These are phyloP conservation scores for Alsophila aescularia DNA, from an alignment of 2,888 invertebrate genomes.

Conservation along the genomic window DNA sequence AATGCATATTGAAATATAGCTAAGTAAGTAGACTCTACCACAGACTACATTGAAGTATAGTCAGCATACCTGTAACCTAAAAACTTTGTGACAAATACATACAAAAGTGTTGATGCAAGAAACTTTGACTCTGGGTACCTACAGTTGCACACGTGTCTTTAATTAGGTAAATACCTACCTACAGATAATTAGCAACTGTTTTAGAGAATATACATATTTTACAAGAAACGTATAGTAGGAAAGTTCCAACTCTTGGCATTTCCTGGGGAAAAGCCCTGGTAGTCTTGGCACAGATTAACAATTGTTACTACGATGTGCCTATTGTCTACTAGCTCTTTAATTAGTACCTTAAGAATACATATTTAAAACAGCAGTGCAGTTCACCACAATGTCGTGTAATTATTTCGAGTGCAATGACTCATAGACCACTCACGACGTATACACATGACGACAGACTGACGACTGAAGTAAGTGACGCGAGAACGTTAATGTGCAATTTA, in stretches of 20 bases:
- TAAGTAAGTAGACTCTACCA: neutral
- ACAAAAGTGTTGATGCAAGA: conserved; percentile 6
- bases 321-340: neutral
- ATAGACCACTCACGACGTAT: conserved; percentile 40
- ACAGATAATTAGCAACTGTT: too few species aligned
- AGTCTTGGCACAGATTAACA: too few species aligned
- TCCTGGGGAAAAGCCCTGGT: too few species aligned
- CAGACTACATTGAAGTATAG: neutral
- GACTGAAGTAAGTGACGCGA: conserved; percentile 46
- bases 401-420: conserved; percentile 55
- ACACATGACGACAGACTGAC: conserved; percentile 47
- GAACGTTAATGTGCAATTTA: conserved; percentile 40
- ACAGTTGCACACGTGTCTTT: neutral
- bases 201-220: too few species aligned
- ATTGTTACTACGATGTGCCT: too few species aligned
- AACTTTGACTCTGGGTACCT: conserved; percentile 1
- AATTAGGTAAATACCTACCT: neutral
- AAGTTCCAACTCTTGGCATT: too few species aligned
- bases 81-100: conserved; percentile 21
- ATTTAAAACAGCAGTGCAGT: conserved; percentile 22
- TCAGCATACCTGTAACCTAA: conserved; percentile 22
- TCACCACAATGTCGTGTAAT: conserved; percentile 35
- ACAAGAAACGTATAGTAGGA: too few species aligned
- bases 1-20: too few species aligned
- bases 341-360: neutral